Conservation (phyloP, 2,888 invertebrate genomes). For the Melanostoma mellinum region DNA sequence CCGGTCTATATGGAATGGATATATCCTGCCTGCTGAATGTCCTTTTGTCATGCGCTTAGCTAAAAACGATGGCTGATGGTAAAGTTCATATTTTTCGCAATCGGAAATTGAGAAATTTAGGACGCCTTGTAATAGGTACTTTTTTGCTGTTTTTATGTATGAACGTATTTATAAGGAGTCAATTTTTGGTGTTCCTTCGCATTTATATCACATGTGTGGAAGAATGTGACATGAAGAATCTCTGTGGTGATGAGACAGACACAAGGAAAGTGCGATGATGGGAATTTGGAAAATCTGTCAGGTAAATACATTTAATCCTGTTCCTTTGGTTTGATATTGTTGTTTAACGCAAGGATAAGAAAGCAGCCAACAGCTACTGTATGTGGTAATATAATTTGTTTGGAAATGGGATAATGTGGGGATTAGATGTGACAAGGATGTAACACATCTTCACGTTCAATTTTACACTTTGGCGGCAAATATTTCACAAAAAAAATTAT, state of each 20-base stretch:
- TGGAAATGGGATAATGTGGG: slow-evolving; percentile 63
- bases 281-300: slow-evolving; percentile 62
- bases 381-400: slow-evolving; percentile 70
- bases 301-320: slow-evolving; percentile 68
- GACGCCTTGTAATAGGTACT: slow-evolving; percentile 27
- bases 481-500: slow-evolving; percentile 14
- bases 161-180: slow-evolving; percentile 57
- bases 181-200: slow-evolving; percentile 17
- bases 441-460: slow-evolving; percentile 23
- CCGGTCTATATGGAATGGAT: slow-evolving; percentile 33
- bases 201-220: slow-evolving; percentile 5
- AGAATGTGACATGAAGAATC: slow-evolving; percentile 8
- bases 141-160: slow-evolving; percentile 9
- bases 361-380: slow-evolving; percentile 59
- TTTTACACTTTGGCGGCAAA: slow-evolving; percentile 35
- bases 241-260: slow-evolving; percentile 5
- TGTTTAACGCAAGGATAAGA: slow-evolving; percentile 47
- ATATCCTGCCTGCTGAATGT: slow-evolving; percentile 57
- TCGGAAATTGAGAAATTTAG: slow-evolving; percentile 62
- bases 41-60: slow-evolving; percentile 73
- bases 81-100: slow-evolving; percentile 39
- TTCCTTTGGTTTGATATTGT: slow-evolving; percentile 57
- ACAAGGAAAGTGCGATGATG: slow-evolving; percentile 45
- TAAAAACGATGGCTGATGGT: neutral
- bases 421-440: slow-evolving; percentile 51